phyloP scores from a whole-genome alignment of 2,113 vertebrate genomes.

The Prunella fulvescens region DNA sequence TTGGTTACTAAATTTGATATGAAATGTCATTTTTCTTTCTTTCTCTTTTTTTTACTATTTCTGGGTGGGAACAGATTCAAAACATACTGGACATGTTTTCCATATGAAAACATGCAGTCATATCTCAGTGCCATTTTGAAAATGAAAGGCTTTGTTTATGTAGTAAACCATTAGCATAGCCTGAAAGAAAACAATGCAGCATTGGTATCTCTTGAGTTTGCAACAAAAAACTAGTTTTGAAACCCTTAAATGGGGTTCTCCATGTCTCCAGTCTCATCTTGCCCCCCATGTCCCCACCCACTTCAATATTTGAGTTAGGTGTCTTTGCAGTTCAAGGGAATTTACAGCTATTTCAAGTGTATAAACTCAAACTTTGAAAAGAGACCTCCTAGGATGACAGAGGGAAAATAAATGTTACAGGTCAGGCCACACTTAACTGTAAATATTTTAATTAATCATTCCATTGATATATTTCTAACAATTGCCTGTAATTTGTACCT shows the following conservation, averaged over 20 bases:
- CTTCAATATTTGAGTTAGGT: neutral
- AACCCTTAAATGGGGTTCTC: neutral
- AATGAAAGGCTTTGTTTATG: neutral
- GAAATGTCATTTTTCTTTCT: neutral
- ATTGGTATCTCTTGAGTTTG: neutral
- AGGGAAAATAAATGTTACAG: neutral
- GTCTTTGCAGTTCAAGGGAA: neutral
- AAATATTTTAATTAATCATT: neutral
- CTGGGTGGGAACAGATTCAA: neutral
- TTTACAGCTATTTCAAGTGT: neutral
- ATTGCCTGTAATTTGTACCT: neutral
- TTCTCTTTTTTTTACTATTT: neutral
- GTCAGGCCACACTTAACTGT: neutral
- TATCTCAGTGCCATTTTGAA: neutral
- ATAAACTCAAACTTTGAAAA: neutral
- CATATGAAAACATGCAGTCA: neutral
- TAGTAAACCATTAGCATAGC: neutral
- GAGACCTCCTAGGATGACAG: neutral
- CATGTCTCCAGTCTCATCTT: neutral
- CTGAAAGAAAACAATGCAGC: neutral
- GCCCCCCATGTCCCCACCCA: fast-evolving
- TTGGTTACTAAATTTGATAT: neutral
- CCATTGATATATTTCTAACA: neutral
- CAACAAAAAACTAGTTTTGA: neutral
- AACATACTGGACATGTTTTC: neutral